Percentiles rank a stretch among this genome's conserved stretches.
Conservation (phyloP, 2,888 invertebrate species). For the Orchestes rusci region DNA sequence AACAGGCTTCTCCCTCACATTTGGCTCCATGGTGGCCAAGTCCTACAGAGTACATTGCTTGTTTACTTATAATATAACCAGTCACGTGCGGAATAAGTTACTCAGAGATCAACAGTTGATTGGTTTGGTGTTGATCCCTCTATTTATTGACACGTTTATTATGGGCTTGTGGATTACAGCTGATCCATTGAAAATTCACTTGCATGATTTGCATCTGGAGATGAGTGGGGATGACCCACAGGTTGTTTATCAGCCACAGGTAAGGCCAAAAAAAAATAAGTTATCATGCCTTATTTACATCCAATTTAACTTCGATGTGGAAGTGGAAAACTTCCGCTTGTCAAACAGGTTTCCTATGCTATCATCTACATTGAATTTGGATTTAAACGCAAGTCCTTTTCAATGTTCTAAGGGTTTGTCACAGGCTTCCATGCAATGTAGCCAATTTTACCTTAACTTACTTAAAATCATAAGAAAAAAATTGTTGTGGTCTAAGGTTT, state of each 20-base stretch:
- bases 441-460: too few species aligned
- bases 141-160: conserved; percentile 76
- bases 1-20: conserved; percentile 84
- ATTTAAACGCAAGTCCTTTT: too few species aligned
- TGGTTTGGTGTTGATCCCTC: conserved; percentile 71
- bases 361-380: too few species aligned
- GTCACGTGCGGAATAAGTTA: conserved; percentile 81
- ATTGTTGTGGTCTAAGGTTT: too few species aligned
- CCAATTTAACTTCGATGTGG: too few species aligned
- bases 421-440: too few species aligned
- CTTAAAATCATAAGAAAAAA: too few species aligned
- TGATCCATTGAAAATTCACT: conserved; percentile 81
- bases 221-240: conserved; percentile 70
- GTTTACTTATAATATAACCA: conserved; percentile 75
- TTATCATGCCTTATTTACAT: too few species aligned
- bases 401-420: too few species aligned
- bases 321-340: too few species aligned
- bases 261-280: too few species aligned
- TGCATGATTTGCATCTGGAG: conserved; percentile 75
- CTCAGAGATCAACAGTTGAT: conserved; percentile 86
- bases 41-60: conserved; percentile 88
- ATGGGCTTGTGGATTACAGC: conserved; percentile 77
- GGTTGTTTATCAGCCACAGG: conserved; percentile 81
- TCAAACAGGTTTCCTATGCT: too few species aligned
- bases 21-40: conserved; percentile 93